Percentiles rank a stretch among this genome's conserved stretches.
These are phyloP conservation scores for Callionymus lyra DNA, from an alignment of 2,113 vertebrate genomes.

Conservation along the genomic window DNA sequence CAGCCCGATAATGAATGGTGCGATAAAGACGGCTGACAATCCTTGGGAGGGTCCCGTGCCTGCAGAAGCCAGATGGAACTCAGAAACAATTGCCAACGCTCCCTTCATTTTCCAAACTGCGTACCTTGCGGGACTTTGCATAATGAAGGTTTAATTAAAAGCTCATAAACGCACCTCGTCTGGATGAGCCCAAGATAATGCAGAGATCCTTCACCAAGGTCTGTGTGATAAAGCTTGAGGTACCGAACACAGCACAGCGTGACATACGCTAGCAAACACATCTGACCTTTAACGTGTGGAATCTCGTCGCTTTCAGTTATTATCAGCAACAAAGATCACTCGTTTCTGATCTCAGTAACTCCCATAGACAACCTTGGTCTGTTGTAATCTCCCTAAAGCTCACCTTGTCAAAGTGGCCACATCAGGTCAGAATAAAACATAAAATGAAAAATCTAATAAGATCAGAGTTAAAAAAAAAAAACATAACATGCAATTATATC, in stretches of 20 bases:
- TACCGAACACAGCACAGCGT: background rate
- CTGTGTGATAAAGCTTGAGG: conserved; percentile 2
- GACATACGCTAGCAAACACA: background rate
- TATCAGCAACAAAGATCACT: too few relatives aligned
- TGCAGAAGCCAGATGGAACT: conserved; percentile 25
- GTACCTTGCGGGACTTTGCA: conserved; percentile 22
- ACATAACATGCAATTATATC: too few relatives aligned
- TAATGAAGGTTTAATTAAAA: conserved; percentile 47
- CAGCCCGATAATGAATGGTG: conserved; percentile 25
- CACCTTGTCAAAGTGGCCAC: too few relatives aligned
- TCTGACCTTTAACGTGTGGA: conserved; percentile 8
- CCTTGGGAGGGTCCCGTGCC: conserved; percentile 6
- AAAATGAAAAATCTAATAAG: too few relatives aligned
- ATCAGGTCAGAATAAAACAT: too few relatives aligned
- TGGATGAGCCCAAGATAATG: conserved; percentile 20
- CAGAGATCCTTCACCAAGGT: conserved; percentile 5
- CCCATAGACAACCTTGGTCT: too few relatives aligned
- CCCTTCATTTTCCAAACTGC: conserved; percentile 30
- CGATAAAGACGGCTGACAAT: conserved; percentile 25
- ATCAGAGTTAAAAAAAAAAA: too few relatives aligned
- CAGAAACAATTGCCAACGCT: conserved; percentile 16
- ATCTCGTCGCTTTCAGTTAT: too few relatives aligned
- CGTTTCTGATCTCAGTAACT: too few relatives aligned
- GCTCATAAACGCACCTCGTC: conserved; percentile 27
- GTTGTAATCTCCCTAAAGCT: too few relatives aligned